Base-by-base conservation (phyloP, 2,888 invertebrate genomes). In the Diploptera punctata region DNA sequence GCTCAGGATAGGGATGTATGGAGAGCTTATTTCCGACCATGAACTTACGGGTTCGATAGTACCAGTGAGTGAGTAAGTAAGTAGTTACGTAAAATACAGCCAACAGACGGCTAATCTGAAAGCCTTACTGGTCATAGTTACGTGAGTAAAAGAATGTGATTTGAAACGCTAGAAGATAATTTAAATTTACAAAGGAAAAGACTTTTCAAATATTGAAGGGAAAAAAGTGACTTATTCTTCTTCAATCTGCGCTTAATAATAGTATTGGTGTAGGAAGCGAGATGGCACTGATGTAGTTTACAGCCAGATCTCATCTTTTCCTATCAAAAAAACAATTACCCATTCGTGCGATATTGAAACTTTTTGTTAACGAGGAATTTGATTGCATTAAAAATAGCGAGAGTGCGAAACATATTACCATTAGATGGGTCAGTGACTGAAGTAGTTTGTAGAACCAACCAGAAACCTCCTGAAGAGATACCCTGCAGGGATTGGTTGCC, bases 401-500 rank as follows among this genome's bases (percentile, higher is more conserved):
- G 52, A 16, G 57, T n/a, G 13, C n/a, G 10, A 57, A 57, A 31
- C 57, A 29, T 29, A n/a, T 65, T 65, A 44, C n/a, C 65, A 65
- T 65, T 65, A 65, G 65, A 65, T 65, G 65, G 65, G 44, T 65
- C 65, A 65, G 26, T 47, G 65, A 44, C 65, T 65, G 47, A 26
- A 65, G 57, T 57, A 68, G 69, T 19, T 69, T 60, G 21, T 24
- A n/a, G n/a, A 13, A 71, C 71, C 71, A 71, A 71, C 71, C 71
- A 71, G 67, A 65, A 67, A 52, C 38, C 21, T 67, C 61, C 71
- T 49, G 61, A 61, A 70, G 70, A 70, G n/a, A 62, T 44, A 47
- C 71, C 65, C 65, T 65, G 4, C 43, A 31, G 65, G 71, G 71
- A 71, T 71, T 71, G 71, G 71, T 67, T 71, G 65, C 52, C 62